Conservation (phyloP, 2,888 invertebrate species). For the Cantharis rufa region DNA sequence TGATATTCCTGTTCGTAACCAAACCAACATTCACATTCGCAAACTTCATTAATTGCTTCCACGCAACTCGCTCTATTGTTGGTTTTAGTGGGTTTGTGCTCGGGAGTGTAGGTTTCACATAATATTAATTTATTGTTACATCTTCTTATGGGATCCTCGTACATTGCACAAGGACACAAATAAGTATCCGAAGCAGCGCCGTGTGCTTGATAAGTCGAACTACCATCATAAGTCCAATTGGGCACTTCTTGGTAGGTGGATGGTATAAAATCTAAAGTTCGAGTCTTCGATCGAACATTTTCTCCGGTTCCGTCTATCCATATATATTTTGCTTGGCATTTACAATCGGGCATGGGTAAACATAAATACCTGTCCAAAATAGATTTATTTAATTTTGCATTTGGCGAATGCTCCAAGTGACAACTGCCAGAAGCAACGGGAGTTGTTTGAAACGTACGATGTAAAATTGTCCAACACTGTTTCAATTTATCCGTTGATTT, state of each 20-base stretch:
- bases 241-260: conserved; percentile 63
- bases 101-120: conserved; percentile 74
- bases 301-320: conserved; percentile 81
- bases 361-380: conserved; percentile 61
- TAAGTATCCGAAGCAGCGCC: conserved; percentile 73
- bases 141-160: conserved; percentile 79
- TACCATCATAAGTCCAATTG: conserved; percentile 78
- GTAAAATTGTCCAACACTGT: background rate
- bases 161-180: conserved; percentile 76
- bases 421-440: conserved; percentile 10
- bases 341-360: conserved; percentile 64
- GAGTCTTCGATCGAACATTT: conserved; percentile 69
- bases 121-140: conserved; percentile 75
- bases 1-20: conserved; percentile 74
- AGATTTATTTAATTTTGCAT: conserved; percentile 57
- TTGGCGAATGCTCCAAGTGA: conserved; percentile 36
- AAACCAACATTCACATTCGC: conserved; percentile 71
- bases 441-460: background rate
- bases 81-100: conserved; percentile 61
- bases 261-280: conserved; percentile 70
- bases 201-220: conserved; percentile 69
- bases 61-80: conserved; percentile 59
- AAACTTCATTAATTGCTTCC: conserved; percentile 62
- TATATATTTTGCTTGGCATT: conserved; percentile 68
- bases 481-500: background rate